Evolutionary conservation across 2,797 vertebrate genomes (phyloP), one percentile per base, ranked within the genome.

Genomic region (Sebastes itinus): DNA sequence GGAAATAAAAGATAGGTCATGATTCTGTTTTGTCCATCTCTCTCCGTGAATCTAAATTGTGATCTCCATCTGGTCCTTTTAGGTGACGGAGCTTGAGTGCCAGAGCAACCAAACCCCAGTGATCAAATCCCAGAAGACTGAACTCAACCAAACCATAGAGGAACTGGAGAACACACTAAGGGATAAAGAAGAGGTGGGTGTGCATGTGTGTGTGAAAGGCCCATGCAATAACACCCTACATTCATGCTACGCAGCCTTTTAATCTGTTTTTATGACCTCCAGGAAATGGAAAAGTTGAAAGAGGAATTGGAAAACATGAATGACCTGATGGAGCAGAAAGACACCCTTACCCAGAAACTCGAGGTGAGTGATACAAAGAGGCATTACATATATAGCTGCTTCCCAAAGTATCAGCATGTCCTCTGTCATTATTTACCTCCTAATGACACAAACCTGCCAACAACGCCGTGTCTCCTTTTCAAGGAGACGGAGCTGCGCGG

Each of bases 1-100:
- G 67, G 66, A 70, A 72, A 77, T 70, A 9, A 78, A 79, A 25
- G 62, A 61, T 11, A 27, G 58, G 81, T 78, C 54, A 22, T 33
- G 61, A 59, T 81, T 33, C 7, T 79, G 61, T 62, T 75, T 8
- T 28, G 13, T n/a, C 54, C 16, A 1, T 62, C 11, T 66, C 23
- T 75, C 54, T 62, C 28, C 0, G 2, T 77, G 35, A 58, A 79
- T 80, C 22, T 75, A 12, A 64, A 55, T 66, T 20, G 38, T 58
- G 1, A 56, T 82, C 30, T 75, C n/a, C 54, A 27, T 81, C 20
- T 70, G 77, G 59, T 88, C 27, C 61, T 75, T 81, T 46, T 81
- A 99, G 98, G 98, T 99, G 93, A 99, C 98, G 4, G 98, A 99
- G 85, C 96, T 99, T 25, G 98, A 99, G 88, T 99, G 98, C 93